A percentile compares a stretch with the other conserved stretches of the same genome.
Conservation (phyloP, 2,888 invertebrate species). For the Pedicia rivosa region DNA sequence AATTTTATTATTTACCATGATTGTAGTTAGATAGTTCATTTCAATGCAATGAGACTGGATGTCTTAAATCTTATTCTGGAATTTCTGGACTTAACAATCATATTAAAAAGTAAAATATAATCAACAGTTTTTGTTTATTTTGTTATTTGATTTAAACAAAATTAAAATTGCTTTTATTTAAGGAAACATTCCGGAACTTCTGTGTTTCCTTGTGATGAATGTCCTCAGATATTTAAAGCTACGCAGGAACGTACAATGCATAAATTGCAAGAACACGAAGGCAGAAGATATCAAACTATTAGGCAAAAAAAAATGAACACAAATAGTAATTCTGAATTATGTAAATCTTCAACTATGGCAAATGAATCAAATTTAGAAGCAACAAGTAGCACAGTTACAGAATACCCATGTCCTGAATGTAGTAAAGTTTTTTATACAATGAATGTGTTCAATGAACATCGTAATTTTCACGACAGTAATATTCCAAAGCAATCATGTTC, state of each 20-base stretch:
- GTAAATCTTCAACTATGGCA: too few relatives aligned
- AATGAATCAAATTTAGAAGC: neutral
- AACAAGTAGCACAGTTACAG: neutral
- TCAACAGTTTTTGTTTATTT: too few relatives aligned
- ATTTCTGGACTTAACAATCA: too few relatives aligned
- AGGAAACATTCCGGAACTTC: too few relatives aligned
- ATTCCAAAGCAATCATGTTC: slow-evolving; percentile 5
- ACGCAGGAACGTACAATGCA: slow-evolving; percentile 7
- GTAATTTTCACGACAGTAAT: slow-evolving; percentile 4
- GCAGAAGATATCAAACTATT: slow-evolving; percentile 5
- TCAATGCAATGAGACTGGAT: too few relatives aligned
- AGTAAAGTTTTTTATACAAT: slow-evolving; percentile 7
- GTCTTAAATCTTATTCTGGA: too few relatives aligned
- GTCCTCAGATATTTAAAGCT: slow-evolving; percentile 3
- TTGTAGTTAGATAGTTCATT: too few relatives aligned
- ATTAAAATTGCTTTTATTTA: too few relatives aligned
- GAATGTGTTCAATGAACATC: slow-evolving; percentile 7
- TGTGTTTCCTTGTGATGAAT: slow-evolving; percentile 9
- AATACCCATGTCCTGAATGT: slow-evolving; percentile 7
- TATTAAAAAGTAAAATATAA: too few relatives aligned
- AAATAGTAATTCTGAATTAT: neutral
- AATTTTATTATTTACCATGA: too few relatives aligned
- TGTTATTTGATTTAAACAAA: too few relatives aligned
- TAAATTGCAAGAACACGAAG: slow-evolving; percentile 8
- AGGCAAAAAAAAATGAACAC: neutral